Percentiles rank a stretch among this genome's conserved stretches.
Evolutionary conservation across 92 coral and sea anemone species (phyloP).

Genomic region (Epizoanthus illoricatus): DNA sequence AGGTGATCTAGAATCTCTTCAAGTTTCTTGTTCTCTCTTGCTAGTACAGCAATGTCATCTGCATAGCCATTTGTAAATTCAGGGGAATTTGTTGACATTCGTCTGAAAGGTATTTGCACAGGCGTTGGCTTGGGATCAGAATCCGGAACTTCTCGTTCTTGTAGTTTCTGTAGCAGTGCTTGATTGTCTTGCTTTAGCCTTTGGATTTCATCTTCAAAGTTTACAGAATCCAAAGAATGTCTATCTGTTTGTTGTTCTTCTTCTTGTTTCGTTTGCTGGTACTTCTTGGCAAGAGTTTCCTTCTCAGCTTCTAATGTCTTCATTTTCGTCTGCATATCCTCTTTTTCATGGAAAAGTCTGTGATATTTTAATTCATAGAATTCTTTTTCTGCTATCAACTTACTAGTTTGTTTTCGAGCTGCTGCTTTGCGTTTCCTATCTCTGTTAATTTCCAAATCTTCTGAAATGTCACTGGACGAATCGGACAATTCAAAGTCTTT

Average conservation of each 20-base stretch:
- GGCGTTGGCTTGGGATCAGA: slow-evolving; percentile 23
- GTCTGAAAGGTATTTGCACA: slow-evolving; percentile 21
- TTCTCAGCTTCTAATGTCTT: slow-evolving; percentile 69
- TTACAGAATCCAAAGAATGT: neutral
- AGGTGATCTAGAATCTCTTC: slow-evolving; percentile 83
- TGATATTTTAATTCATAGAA: slow-evolving; percentile 57
- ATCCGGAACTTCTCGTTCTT: slow-evolving; percentile 17
- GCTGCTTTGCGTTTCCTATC: slow-evolving; percentile 22
- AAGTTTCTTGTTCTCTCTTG: slow-evolving; percentile 79
- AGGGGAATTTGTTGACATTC: slow-evolving; percentile 41
- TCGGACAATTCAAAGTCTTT: slow-evolving; percentile 54
- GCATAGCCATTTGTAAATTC: slow-evolving; percentile 64
- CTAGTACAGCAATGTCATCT: slow-evolving; percentile 72
- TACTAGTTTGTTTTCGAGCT: slow-evolving; percentile 50
- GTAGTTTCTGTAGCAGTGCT: slow-evolving; percentile 33
- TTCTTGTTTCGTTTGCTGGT: slow-evolving; percentile 43
- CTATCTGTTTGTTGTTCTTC: slow-evolving; percentile 27
- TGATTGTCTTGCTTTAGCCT: slow-evolving; percentile 53
- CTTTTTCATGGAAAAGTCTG: slow-evolving; percentile 63
- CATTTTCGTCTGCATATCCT: slow-evolving; percentile 62
- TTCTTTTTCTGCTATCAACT: slow-evolving; percentile 68
- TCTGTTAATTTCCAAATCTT: slow-evolving; percentile 51
- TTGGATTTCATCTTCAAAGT: slow-evolving; percentile 45
- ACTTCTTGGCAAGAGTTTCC: slow-evolving; percentile 41
- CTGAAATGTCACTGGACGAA: slow-evolving; percentile 78